Conservation (phyloP, 1,140 invertebrate species). For the Calliphora vicina region DNA sequence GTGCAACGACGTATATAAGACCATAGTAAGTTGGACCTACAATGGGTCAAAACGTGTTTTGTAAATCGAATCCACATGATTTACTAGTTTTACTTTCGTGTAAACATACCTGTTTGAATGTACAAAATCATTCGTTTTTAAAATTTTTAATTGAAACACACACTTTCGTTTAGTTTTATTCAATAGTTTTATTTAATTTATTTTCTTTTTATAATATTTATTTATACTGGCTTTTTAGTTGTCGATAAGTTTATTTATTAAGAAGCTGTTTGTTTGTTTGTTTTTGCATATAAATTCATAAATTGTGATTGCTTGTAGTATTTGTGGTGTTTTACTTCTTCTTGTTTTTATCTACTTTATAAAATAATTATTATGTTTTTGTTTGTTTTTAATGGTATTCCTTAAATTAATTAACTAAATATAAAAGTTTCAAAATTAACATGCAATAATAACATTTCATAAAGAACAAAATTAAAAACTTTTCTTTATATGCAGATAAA, state of each 20-base stretch:
- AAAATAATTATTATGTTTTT: neutral
- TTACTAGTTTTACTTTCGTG: no score
- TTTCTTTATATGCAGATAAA: no score
- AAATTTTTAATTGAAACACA: neutral
- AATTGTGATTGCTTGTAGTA: conserved; percentile 7
- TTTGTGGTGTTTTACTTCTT: neutral
- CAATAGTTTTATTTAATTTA: neutral
- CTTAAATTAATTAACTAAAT: conserved; percentile 3
- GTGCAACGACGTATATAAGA: no score
- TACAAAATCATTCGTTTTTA: no score
- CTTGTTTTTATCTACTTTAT: neutral
- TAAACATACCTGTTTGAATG: no score
- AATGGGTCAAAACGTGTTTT: no score
- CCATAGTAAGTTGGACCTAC: no score
- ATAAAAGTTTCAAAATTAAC: neutral
- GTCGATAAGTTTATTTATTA: neutral
- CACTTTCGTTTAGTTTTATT: neutral
- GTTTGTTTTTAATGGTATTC: neutral
- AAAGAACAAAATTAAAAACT: neutral
- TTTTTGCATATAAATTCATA: conserved; percentile 12
- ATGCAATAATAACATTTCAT: neutral
- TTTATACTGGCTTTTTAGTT: conserved; percentile 4
- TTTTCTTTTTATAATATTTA: neutral
- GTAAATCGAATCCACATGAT: no score
- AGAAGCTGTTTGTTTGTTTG: neutral